Evolutionary conservation across 2,113 vertebrate species (phyloP), one percentile per base, ranked within the genome.

Genomic region (Pungitius pungitius): DNA sequence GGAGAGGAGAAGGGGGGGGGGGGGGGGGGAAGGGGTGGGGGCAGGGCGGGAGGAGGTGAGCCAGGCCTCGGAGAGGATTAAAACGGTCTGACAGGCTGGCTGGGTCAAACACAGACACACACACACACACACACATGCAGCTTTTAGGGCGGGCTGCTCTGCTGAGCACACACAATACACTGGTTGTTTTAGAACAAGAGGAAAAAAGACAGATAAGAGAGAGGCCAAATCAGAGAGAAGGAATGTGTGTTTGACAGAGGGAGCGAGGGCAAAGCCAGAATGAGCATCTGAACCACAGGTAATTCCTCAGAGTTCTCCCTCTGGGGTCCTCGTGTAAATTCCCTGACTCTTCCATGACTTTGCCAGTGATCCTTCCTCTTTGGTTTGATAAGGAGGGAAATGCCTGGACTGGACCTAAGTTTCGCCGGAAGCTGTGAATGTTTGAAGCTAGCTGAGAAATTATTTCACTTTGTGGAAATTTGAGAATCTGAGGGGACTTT

Each of bases 151-250:
- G 67, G 81, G 75, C 77, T 86, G 89, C 87, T 87, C 85, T 92
- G 87, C 89, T 90, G 87, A 91, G 73, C 89, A 84, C 88, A 88
- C 85, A 90, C 88, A 92, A 91, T 92, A 86, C 86, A 81, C 64
- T 66, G 87, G 85, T 80, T 89, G 87, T 89, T 90, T 89, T 82
- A 86, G 85, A 82, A 85, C 59, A 84, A 85, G 85, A 82, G 85
- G 77, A 81, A 82, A 85, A 85, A 70, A 74, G 83, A 85, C 33
- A 88, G 78, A 90, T 85, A 87, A 87, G 86, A 77, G 76, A 83
- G 77, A 78, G 77, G 77, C 75, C 88, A 82, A 86, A 86, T 87
- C 83, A 83, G 81, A 42, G 58, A 54, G 56, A 73, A 87, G 77
- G 87, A 88, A 90, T 90, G 85, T 73, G 60, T 39, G 73, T 62